Evolutionary conservation across 2,797 vertebrate species (phyloP).

Genomic region (Enteromius anoplus): DNA sequence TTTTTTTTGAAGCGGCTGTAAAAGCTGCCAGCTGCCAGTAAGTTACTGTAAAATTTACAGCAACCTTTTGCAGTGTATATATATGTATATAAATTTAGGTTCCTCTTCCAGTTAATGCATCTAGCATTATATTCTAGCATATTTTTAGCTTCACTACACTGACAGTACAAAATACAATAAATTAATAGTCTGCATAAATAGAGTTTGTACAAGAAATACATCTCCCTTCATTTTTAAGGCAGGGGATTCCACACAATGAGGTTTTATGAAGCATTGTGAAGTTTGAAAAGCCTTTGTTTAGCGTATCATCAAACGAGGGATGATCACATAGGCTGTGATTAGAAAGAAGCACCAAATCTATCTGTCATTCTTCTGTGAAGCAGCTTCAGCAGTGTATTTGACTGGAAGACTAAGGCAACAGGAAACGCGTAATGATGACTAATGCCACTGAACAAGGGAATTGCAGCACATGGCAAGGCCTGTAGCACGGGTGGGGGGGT

Average conservation of each 20-base stretch:
- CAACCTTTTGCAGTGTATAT: too few relatives aligned
- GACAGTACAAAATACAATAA: neutral
- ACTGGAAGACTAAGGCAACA: conserved; percentile 16
- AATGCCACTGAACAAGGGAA: conserved; percentile 24
- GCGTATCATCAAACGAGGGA: neutral
- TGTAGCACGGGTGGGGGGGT: conserved; percentile 6
- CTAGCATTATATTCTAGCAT: neutral
- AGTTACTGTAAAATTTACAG: too few relatives aligned
- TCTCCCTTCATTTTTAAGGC: neutral
- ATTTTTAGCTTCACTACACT: neutral
- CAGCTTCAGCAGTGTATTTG: conserved; percentile 12
- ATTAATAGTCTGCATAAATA: neutral
- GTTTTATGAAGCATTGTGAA: neutral
- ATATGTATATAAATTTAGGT: neutral
- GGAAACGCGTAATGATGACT: conserved; percentile 33
- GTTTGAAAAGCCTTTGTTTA: neutral
- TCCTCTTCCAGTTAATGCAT: neutral
- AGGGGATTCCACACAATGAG: neutral
- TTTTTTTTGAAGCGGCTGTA: too few relatives aligned
- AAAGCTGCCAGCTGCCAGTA: too few relatives aligned
- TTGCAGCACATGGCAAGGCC: conserved; percentile 24
- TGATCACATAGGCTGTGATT: neutral
- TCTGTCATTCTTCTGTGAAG: conserved; percentile 3
- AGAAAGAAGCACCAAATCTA: neutral
- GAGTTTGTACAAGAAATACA: neutral